Evolutionary conservation across 2,888 invertebrate genomes (phyloP).

Genomic region (Copidosoma aretas): DNA sequence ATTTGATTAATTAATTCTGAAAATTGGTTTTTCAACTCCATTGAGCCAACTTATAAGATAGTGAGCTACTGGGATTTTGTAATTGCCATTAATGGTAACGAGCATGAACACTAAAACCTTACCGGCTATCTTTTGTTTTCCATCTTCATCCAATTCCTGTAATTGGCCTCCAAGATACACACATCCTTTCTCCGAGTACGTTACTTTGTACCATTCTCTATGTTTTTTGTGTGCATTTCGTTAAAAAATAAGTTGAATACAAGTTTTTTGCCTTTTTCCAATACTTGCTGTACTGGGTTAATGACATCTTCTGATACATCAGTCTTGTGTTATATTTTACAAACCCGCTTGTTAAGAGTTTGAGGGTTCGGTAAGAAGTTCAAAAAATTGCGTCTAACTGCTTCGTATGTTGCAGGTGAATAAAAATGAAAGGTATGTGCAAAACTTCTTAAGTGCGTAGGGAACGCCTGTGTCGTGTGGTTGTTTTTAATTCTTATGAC

Average conservation of each 20-base stretch:
- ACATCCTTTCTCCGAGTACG: not conserved
- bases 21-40: constrained; percentile 25
- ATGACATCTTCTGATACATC: constrained; percentile 11
- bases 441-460: no score
- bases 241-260: constrained; percentile 31
- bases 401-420: constrained; percentile 31
- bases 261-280: constrained; percentile 4
- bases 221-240: constrained; percentile 23
- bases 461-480: no score
- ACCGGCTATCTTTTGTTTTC: not conserved
- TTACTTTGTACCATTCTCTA: not conserved
- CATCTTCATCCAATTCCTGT: not conserved
- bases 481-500: no score
- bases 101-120: constrained; percentile 31
- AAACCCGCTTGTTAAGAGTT: constrained; percentile 27
- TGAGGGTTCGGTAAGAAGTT: constrained; percentile 32
- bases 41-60: constrained; percentile 20
- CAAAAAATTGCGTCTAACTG: constrained; percentile 21
- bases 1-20: constrained; percentile 1
- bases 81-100: constrained; percentile 28
- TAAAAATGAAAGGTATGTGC: constrained; percentile 19
- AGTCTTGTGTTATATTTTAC: constrained; percentile 26
- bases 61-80: constrained; percentile 31
- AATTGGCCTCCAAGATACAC: constrained; percentile 4
- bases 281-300: constrained; percentile 13